These are phyloP conservation scores for Cuniculus paca DNA, from an alignment of 2,797 vertebrate species.

Conservation along the genomic window DNA sequence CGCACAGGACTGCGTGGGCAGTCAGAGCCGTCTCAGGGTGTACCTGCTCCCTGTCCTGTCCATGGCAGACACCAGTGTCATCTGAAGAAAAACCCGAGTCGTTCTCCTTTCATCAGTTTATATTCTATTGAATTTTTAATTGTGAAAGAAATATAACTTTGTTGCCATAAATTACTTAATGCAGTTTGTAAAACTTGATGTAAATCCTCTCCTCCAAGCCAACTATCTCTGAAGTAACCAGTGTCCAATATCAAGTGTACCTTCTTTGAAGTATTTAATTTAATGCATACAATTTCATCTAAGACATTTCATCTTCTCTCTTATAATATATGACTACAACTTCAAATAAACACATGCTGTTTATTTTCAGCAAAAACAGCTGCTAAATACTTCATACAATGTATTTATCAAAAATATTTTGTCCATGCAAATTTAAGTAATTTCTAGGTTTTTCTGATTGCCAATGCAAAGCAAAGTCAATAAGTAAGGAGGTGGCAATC, in stretches of 20 bases:
- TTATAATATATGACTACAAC: neutral
- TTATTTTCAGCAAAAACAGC: neutral
- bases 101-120: neutral
- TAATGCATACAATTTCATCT: neutral
- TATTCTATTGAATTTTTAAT: slow-evolving; percentile 38
- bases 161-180: slow-evolving; percentile 5
- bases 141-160: neutral
- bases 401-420: slow-evolving; percentile 1
- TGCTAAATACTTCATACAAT: neutral
- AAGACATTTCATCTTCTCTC: neutral
- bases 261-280: neutral
- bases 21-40: neutral
- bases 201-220: neutral
- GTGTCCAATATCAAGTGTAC: neutral
- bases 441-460: neutral
- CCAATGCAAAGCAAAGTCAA: neutral
- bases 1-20: neutral
- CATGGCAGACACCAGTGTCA: neutral
- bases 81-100: neutral
- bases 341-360: neutral
- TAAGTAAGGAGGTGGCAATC: neutral
- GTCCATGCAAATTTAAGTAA: neutral
- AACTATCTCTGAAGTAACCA: neutral
- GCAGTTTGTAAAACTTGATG: slow-evolving; percentile 14
- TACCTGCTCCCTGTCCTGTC: neutral